Percentiles rank a stretch among this genome's conserved stretches.
Conservation (phyloP, 2,797 vertebrate genomes). For the Hirundo rustica region DNA sequence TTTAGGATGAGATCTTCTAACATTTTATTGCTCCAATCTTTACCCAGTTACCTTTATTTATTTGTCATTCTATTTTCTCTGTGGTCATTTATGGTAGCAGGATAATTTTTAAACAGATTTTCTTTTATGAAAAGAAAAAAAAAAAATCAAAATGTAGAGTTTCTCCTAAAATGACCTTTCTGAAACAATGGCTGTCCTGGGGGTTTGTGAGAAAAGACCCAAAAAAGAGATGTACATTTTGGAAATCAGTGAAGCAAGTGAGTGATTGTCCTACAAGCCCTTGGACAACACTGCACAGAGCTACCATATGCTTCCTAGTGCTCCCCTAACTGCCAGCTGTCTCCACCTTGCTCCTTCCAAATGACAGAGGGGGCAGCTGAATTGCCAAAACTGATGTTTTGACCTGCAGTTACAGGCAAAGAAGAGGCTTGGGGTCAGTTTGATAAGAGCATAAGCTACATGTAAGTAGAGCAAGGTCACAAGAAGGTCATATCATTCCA, state of each 20-base stretch:
- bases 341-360: conserved; percentile 56
- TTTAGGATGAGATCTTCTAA: background rate
- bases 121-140: background rate
- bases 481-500: background rate
- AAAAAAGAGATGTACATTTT: background rate
- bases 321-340: conserved; percentile 65
- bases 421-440: background rate
- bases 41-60: background rate
- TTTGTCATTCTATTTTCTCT: background rate
- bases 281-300: conserved; percentile 35
- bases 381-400: conserved; percentile 54
- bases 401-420: conserved; percentile 30
- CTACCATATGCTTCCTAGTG: conserved; percentile 63
- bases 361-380: conserved; percentile 26
- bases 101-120: background rate
- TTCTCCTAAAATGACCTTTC: conserved; percentile 3
- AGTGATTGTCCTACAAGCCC: conserved; percentile 6
- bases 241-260: conserved; percentile 34
- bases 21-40: background rate
- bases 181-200: background rate
- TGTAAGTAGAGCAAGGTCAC: conserved; percentile 24
- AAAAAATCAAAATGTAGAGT: background rate
- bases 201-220: background rate
- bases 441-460: background rate
- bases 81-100: background rate